phyloP scores from a whole-genome alignment of 1,140 invertebrate genomes.

The Parapsyche elsis region DNA sequence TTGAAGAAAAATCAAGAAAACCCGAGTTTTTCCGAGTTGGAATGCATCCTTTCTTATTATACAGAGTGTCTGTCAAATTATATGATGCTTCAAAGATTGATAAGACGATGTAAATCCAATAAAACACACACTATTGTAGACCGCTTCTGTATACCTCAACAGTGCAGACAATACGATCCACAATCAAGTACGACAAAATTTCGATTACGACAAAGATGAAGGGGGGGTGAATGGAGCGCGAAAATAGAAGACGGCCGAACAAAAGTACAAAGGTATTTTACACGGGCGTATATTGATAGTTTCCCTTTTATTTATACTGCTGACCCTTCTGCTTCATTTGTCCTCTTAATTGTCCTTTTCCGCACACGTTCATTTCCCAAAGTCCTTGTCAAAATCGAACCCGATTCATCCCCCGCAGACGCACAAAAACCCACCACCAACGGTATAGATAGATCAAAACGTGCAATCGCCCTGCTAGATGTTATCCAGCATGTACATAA shows the following conservation, averaged over 20 bases:
- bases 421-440: neutral
- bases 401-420: neutral
- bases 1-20: constrained; percentile 19
- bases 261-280: constrained; percentile 37
- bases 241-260: constrained; percentile 24
- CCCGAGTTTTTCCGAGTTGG: neutral
- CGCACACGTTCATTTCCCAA: constrained; percentile 2
- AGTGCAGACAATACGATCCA: too few species aligned
- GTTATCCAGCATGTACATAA: neutral
- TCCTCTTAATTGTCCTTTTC: constrained; percentile 45
- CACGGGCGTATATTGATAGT: constrained; percentile 33
- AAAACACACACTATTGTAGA: neutral
- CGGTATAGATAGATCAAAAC: too few species aligned
- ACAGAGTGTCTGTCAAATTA: too few species aligned
- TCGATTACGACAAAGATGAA: constrained; percentile 7
- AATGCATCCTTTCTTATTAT: too few species aligned
- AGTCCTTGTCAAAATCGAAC: constrained; percentile 9
- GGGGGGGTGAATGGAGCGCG: neutral
- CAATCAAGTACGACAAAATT: neutral
- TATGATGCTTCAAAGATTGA: neutral
- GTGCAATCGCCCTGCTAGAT: neutral
- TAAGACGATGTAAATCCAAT: neutral
- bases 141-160: neutral
- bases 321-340: constrained; percentile 46
- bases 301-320: constrained; percentile 41